Evolutionary conservation across 2,113 vertebrate species (phyloP).

Genomic region (Capricornis sumatraensis): DNA sequence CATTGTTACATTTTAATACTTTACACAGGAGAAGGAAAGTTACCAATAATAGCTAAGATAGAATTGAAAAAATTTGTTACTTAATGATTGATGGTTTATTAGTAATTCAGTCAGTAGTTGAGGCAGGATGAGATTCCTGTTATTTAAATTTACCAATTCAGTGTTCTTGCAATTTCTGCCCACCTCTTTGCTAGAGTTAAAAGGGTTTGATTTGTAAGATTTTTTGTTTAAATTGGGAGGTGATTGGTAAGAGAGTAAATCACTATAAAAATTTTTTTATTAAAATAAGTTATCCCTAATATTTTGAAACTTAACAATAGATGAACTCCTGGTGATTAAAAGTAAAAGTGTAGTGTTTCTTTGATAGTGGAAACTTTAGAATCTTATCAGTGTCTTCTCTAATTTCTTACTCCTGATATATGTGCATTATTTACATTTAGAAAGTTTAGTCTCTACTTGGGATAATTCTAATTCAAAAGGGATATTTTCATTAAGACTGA

Average conservation of each 20-base stretch:
- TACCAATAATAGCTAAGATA: neutral
- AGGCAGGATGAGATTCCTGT: neutral
- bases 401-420: neutral
- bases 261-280: neutral
- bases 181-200: neutral
- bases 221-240: conserved; percentile 3
- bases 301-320: neutral
- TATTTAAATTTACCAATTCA: neutral
- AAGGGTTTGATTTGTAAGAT: neutral
- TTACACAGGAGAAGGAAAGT: neutral
- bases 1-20: neutral
- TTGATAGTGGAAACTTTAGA: neutral
- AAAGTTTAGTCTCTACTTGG: neutral
- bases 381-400: neutral
- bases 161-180: neutral
- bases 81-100: neutral
- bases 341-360: neutral
- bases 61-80: neutral
- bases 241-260: neutral
- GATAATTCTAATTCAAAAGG: neutral
- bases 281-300: neutral
- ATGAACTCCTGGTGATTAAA: neutral
- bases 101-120: neutral
- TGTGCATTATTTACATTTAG: neutral
- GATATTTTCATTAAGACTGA: neutral